Evolutionary conservation across 2,888 invertebrate species (phyloP), one percentile per base, ranked within the genome.

Genomic region (Napeogenes inachia): DNA sequence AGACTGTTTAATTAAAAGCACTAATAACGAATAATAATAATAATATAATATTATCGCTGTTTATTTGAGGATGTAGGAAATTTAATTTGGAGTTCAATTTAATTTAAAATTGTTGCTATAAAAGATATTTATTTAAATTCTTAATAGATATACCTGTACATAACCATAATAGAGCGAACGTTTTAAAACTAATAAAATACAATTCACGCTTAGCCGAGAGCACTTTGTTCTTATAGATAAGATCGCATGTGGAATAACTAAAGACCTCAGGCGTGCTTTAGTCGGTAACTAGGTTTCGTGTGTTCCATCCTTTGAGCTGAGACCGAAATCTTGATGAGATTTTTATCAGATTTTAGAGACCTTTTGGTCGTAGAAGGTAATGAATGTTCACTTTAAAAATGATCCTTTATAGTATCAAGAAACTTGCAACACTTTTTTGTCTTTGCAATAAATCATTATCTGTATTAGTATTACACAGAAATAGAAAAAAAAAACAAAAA

Each of bases 261-360:
- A 65, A 54, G 56, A 57, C 53, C 59, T 54, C 63, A 30, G 61
- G 61, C 61, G 42, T 57, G 54, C 46, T 57, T 38, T 45, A 32
- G 61, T 50, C 61, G 59, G 66, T 66, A 63, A 66, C 61, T 66
- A 61, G 53, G 50, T 63, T 66, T 61, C 56, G 50, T 50, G 21
- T 50, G 50, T 53, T 58, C 56, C 46, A 50, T 57, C 58, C 66
- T 66, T 66, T 66, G 66, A 64, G 64, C 46, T 54, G 60, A 64
- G 64, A 64, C 64, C 62, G 58, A 66, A 64, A 64, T 64, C 61
- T 60, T 66, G 66, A 66, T 66, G 66, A 64, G 64, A 60, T 64
- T 66, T 66, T 60, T 62, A 66, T 66, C 64, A 62, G 59, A 66
- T 66, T 66, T 64, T 56, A 50, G 50, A 64, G 58, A 56, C 60